Base-by-base conservation (phyloP, 2,888 invertebrate species). In the Beris chalybata region DNA sequence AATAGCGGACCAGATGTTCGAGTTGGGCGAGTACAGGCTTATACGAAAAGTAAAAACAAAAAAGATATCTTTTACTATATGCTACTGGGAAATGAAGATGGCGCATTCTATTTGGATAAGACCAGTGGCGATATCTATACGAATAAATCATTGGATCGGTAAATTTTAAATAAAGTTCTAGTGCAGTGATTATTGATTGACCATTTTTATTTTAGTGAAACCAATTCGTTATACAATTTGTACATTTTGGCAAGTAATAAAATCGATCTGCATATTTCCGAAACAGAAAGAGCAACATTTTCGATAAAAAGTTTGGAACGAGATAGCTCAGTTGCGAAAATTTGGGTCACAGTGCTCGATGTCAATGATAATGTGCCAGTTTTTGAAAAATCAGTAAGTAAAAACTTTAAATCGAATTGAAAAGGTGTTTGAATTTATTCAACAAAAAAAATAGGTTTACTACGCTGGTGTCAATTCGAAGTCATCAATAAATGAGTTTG, bases 21-120 rank as follows among this genome's bases (percentile, higher is more conserved):
- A 73, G 83, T 91, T 69, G 90, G 90, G 1, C 77, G 77, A 64
- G 79, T 81, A 54, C 79, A 80, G 69, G 81, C 81, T 3, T 73
- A 76, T 4, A 75, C 76, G 2, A 93, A 93, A 72, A 89, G 90
- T 67, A 93, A 92, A 3, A 89, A 89, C 58, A 89, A 92, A 73
- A 91, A 92, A 0, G 88, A 87, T 73, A 88, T 95, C 4, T 95
- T 89, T 79, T 95, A 95, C 77, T 93, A 93, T 75, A 85, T 94
- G 64, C 78, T 92, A 63, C 83, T 86, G 73, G 93, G 91, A 3
- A 93, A 93, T 76, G 88, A 89, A 67, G 88, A 90, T 67, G 85
- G 86, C 0, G 86, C 87, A 0, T 95, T 96, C 77, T 86, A 86
- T 59, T 83, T 96, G 11, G 92, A 94, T 76, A 87, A 90, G 74